Evolutionary conservation across 30 jellyfish, hydroid and myxozoan genomes (phyloP), one percentile per base, ranked within the genome.

Genomic region (Mastigias papua): DNA sequence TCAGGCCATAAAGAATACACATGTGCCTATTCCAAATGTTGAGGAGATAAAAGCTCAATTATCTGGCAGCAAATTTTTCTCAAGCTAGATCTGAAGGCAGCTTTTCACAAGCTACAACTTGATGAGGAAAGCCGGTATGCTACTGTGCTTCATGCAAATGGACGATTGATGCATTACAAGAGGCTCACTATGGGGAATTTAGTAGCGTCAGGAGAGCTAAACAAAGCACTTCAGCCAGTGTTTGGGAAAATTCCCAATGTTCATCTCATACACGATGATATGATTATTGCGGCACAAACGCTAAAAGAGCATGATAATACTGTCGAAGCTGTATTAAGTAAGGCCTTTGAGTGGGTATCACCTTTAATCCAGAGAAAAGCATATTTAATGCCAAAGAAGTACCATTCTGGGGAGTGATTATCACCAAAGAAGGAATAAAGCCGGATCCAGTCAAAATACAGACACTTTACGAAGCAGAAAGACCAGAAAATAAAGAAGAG

Each of bases 131-230:
- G 68, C 27, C 34, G 86, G 57, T 69, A 80, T 63, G 50, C 79
- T 42, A 89, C 95, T 0, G 95, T 81, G 89, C 80, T 89, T 37
- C 94, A 89, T 73, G 97, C 97, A 81, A 71, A 71, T 35, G 87
- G 76, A 9, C 71, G 90, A 29, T 51, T 90, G 73, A 37, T 81
- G 90, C 90, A 80, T 5, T 82, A 80, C 31, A 81, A 82, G 86
- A 80, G 80, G 30, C 90, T 90, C 22, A 34, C 86, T 21, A 90
- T 90, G 94, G 94, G 95, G 2, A 78, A 68, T n/a, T 60, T 34
- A 48, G 72, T 49, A 26, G 89, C 97, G 8, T 69, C 89, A 1
- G 97, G 92, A 27, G 97, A 89, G 90, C 76, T 68, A 51, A 68
- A 27, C 48, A 68, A 68, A 31, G 80, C 51, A 22, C 80, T 68